These are phyloP conservation scores for Acanthornis magna DNA, from an alignment of 2,797 vertebrate genomes.

Conservation along the genomic window DNA sequence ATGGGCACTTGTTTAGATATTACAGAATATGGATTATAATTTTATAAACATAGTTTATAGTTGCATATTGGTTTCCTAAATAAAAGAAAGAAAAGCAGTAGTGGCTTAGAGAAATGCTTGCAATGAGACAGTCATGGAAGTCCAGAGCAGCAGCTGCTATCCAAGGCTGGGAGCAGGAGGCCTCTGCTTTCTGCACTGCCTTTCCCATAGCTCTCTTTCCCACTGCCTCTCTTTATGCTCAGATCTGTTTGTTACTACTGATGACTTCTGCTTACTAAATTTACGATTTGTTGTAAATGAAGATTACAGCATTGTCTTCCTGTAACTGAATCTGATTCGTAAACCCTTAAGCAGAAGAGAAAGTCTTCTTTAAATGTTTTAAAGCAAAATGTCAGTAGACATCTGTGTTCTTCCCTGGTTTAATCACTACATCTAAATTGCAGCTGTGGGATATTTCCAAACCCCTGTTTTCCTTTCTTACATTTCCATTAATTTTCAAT, in stretches of 20 bases:
- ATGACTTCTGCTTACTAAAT: not conserved
- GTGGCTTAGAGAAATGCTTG: conserved; percentile 25
- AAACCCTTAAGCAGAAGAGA: not conserved
- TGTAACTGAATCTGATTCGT: not conserved
- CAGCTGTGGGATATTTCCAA: not conserved
- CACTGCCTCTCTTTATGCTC: not conserved
- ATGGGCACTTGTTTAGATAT: conserved; percentile 63
- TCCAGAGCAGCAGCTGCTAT: not conserved
- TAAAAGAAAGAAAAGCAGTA: conserved; percentile 4
- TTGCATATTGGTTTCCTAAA: conserved; percentile 69
- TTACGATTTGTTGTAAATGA: not conserved
- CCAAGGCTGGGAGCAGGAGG: not conserved
- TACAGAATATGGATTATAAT: conserved; percentile 64
- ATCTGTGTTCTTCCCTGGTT: not conserved
- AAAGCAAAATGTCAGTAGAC: not conserved
- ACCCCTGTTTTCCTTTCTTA: not conserved
- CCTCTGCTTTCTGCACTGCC: not conserved
- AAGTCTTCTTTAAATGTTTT: not conserved
- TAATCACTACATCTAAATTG: not conserved
- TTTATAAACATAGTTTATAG: conserved; percentile 68
- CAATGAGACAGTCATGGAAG: not conserved
- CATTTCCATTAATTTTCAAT: not conserved
- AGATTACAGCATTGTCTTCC: not conserved
- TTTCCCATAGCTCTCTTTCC: not conserved
- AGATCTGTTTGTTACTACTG: not conserved